Evolutionary conservation across 2,113 vertebrate species (phyloP).

Genomic region (Urocolius indicus): DNA sequence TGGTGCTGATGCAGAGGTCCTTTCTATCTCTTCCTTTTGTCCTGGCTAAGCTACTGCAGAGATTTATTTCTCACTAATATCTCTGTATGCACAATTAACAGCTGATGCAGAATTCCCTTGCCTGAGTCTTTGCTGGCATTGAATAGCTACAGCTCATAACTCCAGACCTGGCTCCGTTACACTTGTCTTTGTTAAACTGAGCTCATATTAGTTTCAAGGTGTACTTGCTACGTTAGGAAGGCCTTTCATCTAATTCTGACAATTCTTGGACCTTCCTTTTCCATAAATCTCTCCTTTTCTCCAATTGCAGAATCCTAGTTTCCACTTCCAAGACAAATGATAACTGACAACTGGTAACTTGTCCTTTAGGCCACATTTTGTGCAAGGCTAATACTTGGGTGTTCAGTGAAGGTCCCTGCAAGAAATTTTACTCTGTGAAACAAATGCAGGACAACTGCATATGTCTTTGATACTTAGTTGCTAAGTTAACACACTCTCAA

Average conservation of each 20-base stretch:
- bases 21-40: constrained; percentile 1
- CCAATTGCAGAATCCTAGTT: neutral
- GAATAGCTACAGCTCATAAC: neutral
- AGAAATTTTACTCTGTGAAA: neutral
- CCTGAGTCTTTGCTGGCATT: neutral
- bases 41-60: constrained; percentile 5
- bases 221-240: neutral
- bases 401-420: neutral
- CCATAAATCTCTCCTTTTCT: neutral
- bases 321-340: neutral
- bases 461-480: neutral
- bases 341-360: neutral
- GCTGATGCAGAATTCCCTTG: constrained; percentile 9
- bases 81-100: constrained; percentile 12
- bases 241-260: neutral
- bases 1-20: constrained; percentile 19
- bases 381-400: neutral
- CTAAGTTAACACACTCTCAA: neutral
- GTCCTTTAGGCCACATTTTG: neutral
- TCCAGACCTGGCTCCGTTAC: neutral
- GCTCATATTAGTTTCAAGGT: constrained; percentile 5
- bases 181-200: neutral
- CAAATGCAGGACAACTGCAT: neutral
- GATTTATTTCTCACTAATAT: neutral
- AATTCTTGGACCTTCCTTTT: neutral